Evolutionary conservation across 2,888 invertebrate species (phyloP), one percentile per base, ranked within the genome.

Genomic region (Thalpophila matura): DNA sequence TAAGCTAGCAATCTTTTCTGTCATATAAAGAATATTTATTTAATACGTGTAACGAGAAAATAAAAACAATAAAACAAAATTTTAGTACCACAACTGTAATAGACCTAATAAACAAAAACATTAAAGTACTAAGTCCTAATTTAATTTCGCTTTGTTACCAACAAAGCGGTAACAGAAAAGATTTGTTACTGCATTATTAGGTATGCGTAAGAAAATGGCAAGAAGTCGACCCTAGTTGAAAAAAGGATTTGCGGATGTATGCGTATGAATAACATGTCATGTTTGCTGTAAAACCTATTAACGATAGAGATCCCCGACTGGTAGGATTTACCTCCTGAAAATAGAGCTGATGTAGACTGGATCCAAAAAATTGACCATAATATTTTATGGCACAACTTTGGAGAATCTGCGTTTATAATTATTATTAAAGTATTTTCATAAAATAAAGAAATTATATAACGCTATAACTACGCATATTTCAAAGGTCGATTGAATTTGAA

Each of bases 131-230:
- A 70, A 37, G 47, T 55, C 54, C 37, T 43, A 72, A 72, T 71
- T 67, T 72, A 55, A 64, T 71, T 38, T 71, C 31, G 18, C 65
- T 71, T 47, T 67, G 55, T 55, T 64, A 40, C 37, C 55, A 43
- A 42, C 66, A 51, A 71, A 63, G 20, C 46, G 35, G 43, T 31
- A 40, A 40, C 20, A 4, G 24, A 31, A 47, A 42, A 64, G 42
- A 67, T 64, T 71, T 71, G 65, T 72, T 35, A 55, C 22, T 40
- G 33, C 43, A 70, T 43, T 40, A 29, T 24, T 62, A 33, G 27
- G 27, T 56, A 42, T 31, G 12, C 14, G 33, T 29, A 29, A 35
- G 18, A 35, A 24, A 66, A 42, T 42, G 6, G 7, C 9, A 56
- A 10, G 16, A 38, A 40, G 6, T n/a, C 3, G 20, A 22, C 9